Percentiles rank a stretch among this genome's conserved stretches.
These are phyloP conservation scores for Nomada ferruginata DNA, from an alignment of 2,888 invertebrate genomes.

Conservation along the genomic window DNA sequence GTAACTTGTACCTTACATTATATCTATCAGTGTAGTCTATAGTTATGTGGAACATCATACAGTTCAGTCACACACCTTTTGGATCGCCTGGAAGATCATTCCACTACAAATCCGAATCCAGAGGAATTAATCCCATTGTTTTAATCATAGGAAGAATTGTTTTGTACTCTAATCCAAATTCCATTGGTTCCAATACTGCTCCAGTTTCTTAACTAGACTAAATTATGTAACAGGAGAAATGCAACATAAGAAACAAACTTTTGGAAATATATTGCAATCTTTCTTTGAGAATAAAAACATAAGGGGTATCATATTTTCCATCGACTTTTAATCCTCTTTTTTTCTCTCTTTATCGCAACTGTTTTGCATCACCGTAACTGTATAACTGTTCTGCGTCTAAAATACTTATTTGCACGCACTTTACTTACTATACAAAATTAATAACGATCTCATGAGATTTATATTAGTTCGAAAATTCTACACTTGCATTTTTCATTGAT, in stretches of 20 bases:
- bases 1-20: conserved; percentile 20
- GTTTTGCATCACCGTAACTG: background rate
- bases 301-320: background rate
- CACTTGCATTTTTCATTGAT: background rate
- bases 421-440: background rate
- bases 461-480: background rate
- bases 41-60: conserved; percentile 24
- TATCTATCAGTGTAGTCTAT: conserved; percentile 22
- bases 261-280: background rate
- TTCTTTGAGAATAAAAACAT: conserved; percentile 4
- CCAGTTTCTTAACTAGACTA: conserved; percentile 32
- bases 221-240: conserved; percentile 31
- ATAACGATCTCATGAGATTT: background rate
- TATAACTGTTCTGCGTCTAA: background rate
- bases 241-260: conserved; percentile 31
- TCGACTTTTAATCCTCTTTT: background rate
- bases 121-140: conserved; percentile 23
- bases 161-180: conserved; percentile 36
- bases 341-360: background rate
- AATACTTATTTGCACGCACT: background rate
- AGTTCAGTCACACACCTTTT: conserved; percentile 33
- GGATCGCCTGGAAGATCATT: conserved; percentile 20
- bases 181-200: conserved; percentile 33
- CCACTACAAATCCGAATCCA: conserved; percentile 38
- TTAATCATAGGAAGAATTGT: conserved; percentile 30